phyloP scores from a whole-genome alignment of 1,140 invertebrate species.

The Calephelis virginiensis region DNA sequence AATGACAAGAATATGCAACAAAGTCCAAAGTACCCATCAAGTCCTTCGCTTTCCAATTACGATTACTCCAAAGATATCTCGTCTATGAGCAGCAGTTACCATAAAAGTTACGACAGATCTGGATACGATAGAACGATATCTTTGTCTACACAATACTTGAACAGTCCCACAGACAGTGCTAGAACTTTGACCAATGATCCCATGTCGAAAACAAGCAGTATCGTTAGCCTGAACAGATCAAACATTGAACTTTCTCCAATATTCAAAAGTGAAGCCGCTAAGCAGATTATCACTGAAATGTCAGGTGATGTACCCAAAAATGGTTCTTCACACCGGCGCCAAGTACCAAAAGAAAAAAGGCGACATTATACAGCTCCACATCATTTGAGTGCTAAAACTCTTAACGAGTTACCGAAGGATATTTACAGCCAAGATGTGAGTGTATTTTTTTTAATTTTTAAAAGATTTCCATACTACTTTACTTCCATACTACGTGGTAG shows the following conservation, averaged over 20 bases:
- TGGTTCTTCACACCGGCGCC: constrained; percentile 78
- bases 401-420: constrained; percentile 79
- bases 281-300: constrained; percentile 91
- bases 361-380: constrained; percentile 93
- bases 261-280: constrained; percentile 91
- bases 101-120: constrained; percentile 60
- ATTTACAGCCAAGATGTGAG: constrained; percentile 79
- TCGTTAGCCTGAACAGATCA: constrained; percentile 62
- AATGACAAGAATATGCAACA: constrained; percentile 60
- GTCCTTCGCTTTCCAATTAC: constrained; percentile 69
- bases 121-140: constrained; percentile 59
- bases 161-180: constrained; percentile 67
- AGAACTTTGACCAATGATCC: constrained; percentile 69
- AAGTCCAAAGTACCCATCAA: constrained; percentile 68
- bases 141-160: constrained; percentile 63
- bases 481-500: not conserved
- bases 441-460: constrained; percentile 33
- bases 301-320: constrained; percentile 78
- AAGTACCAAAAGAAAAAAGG: constrained; percentile 88
- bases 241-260: constrained; percentile 80
- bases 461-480: constrained; percentile 9
- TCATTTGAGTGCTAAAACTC: constrained; percentile 80
- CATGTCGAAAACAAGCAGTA: constrained; percentile 66
- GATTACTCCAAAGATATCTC: constrained; percentile 65
- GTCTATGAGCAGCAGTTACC: constrained; percentile 63